Conservation (phyloP, 1,140 invertebrate species). For the Caenorhabditis remanei region DNA sequence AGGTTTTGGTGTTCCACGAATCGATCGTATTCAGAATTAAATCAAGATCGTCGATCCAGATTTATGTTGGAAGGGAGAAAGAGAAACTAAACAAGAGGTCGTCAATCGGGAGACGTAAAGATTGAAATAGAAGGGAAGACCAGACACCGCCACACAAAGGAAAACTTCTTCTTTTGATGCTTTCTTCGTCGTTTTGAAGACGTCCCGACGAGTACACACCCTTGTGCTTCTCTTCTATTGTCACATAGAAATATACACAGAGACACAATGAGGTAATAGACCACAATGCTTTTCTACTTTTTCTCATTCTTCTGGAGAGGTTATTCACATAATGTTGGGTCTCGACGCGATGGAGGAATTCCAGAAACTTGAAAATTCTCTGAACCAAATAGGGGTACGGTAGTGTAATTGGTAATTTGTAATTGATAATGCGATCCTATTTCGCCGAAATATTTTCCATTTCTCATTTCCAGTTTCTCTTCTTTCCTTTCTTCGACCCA, state of each 20-base stretch:
- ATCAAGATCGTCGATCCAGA: constrained; percentile 30
- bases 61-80: background rate
- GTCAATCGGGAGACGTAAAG: constrained; percentile 39
- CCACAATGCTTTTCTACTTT: constrained; percentile 51
- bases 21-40: background rate
- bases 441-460: background rate
- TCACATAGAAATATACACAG: constrained; percentile 47
- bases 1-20: constrained; percentile 14
- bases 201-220: constrained; percentile 49
- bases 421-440: background rate
- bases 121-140: constrained; percentile 31
- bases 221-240: constrained; percentile 39
- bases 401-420: constrained; percentile 7
- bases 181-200: constrained; percentile 18
- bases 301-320: constrained; percentile 14
- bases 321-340: background rate
- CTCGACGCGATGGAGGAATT: background rate
- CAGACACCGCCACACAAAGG: constrained; percentile 45
- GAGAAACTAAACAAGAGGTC: constrained; percentile 18
- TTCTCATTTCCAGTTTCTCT: background rate
- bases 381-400: no score
- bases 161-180: constrained; percentile 47
- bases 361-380: background rate
- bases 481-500: background rate
- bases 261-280: constrained; percentile 50